Evolutionary conservation across 2,888 invertebrate genomes (phyloP), one percentile per base, ranked within the genome.

Genomic region (Orthosia gracilis): DNA sequence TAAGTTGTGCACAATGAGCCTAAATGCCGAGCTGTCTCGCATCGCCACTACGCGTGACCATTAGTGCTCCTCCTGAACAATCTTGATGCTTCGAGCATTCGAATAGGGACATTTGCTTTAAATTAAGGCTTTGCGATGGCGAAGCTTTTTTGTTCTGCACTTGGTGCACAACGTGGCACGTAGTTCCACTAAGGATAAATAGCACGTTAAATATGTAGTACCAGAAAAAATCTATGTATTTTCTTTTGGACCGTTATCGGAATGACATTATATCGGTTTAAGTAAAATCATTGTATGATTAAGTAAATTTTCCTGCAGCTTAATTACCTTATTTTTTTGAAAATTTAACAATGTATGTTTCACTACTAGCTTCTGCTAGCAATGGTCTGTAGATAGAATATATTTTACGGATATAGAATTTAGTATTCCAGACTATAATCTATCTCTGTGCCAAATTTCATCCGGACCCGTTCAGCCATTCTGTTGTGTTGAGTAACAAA

Each of bases 21-120:
- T 93, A 93, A 94, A 96, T 95, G 93, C 95, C 95, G 94, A 94
- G 94, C 93, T 95, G 96, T 94, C 95, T 94, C 94, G 94, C 92
- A 89, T 89, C 89, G 90, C 91, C 90, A 91, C 91, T 89, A 90
- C 91, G 92, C 94, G 94, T 94, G 93, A 94, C 94, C 83, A 77
- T 84, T 72, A 71, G 58, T 68, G 58, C 64, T 65, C 69, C 73
- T 73, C 70, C 50, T 64, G 26, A 85, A 76, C 70, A 55, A 74
- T 91, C 84, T 94, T 95, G 95, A 94, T 95, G 90, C 93, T 95
- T 92, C 73, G 40, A 64, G 58, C 54, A 61, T 62, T 63, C 66
- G 45, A 67, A 64, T 77, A 81, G 47, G 52, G 50, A 40, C 9
- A 52, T 76, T 68, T 79, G 40, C 12, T 76, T 63, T 57, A 17